Conservation (phyloP, 2,888 invertebrate species). For the Deroplatys truncata region DNA sequence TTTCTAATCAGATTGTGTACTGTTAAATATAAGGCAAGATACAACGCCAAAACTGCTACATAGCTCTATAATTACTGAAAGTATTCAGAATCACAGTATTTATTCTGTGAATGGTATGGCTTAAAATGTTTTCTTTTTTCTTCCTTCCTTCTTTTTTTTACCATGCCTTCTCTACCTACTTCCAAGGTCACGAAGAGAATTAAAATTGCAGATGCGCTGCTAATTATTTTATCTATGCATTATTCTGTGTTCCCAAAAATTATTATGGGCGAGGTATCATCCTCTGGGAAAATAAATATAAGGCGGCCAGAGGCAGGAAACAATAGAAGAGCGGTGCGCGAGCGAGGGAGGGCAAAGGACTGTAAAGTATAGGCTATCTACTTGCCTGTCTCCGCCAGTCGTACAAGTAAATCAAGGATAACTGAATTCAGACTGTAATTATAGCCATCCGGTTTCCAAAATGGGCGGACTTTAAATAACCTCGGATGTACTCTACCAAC, state of each 20-base stretch:
- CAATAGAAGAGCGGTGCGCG: not conserved
- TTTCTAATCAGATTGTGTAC: no score
- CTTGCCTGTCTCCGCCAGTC: not conserved
- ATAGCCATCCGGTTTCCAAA: not conserved
- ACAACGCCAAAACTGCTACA: no score
- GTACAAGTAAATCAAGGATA: conserved; percentile 7
- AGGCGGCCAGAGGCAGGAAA: not conserved
- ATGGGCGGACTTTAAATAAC: not conserved
- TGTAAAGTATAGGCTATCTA: not conserved
- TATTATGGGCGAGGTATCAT: not conserved
- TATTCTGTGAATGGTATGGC: no score
- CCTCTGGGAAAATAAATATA: not conserved
- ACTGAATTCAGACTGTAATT: not conserved
- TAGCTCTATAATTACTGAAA: no score
- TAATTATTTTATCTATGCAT: not conserved
- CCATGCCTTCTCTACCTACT: no score
- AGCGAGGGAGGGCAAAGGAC: not conserved
- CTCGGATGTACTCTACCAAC: not conserved
- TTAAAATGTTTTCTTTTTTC: no score
- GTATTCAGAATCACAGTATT: no score
- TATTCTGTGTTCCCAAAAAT: not conserved
- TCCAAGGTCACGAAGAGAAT: not conserved
- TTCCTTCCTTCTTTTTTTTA: no score
- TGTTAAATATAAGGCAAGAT: no score
- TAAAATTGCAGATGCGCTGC: not conserved